Evolutionary conservation across 30 jellyfish, hydroid and myxozoan genomes (phyloP).

Genomic region (Euphysa ruthae): DNA sequence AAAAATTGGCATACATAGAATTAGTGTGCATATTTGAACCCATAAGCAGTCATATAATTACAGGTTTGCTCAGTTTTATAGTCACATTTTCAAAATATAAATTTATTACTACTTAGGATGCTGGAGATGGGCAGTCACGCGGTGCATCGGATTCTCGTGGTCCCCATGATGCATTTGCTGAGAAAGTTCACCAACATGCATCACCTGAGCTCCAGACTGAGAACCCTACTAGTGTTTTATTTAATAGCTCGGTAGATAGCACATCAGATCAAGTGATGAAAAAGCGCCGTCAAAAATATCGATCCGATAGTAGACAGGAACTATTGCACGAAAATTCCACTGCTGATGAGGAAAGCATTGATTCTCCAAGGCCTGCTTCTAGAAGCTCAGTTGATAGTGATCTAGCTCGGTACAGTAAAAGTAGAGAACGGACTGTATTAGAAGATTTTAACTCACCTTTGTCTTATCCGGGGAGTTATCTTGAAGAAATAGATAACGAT

Average conservation of each 20-base stretch:
- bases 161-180: neutral
- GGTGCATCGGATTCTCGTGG: slow-evolving; percentile 4
- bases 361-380: slow-evolving; percentile 3
- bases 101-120: slow-evolving; percentile 1
- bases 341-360: neutral
- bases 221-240: too few relatives aligned
- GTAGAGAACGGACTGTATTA: neutral
- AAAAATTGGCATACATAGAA: too few relatives aligned
- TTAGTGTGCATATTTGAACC: too few relatives aligned
- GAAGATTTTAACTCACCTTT: slow-evolving; percentile 25
- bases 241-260: neutral
- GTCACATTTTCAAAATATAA: too few relatives aligned
- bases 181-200: neutral
- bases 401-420: slow-evolving; percentile 15
- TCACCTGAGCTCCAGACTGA: neutral
- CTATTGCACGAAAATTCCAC: neutral
- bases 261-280: neutral
- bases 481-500: slow-evolving; percentile 23
- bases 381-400: slow-evolving; percentile 12
- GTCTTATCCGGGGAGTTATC: slow-evolving; percentile 10
- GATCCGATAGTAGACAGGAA: slow-evolving; percentile 14
- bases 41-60: too few relatives aligned
- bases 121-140: slow-evolving; percentile 5
- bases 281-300: slow-evolving; percentile 21
- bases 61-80: too few relatives aligned